phyloP scores from a whole-genome alignment of 2,113 vertebrate species.

The Oreotragus oreotragus region DNA sequence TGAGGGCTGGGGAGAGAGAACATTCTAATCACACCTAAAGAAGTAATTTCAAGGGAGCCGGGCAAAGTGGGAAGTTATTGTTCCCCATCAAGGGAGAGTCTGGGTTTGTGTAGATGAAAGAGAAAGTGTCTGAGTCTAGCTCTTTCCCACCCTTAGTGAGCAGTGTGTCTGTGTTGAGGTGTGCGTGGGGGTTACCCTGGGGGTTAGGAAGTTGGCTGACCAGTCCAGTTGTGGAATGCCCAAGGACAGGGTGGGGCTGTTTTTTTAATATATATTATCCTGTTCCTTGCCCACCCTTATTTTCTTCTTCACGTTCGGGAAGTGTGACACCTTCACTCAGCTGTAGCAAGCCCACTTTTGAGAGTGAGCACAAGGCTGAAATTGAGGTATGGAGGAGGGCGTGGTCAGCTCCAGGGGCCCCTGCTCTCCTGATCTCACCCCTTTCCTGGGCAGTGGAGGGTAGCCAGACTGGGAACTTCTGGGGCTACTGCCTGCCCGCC shows the following conservation, averaged over 20 bases:
- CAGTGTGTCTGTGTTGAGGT: background rate
- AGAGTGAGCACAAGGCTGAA: background rate
- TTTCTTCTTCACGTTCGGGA: background rate
- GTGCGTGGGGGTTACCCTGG: accelerated
- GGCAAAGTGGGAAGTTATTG: background rate
- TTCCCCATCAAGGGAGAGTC: background rate
- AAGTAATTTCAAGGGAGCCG: background rate
- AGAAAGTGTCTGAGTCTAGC: background rate
- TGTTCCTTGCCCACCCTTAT: background rate
- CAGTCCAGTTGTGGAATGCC: background rate
- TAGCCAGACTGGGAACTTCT: background rate
- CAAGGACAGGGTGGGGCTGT: background rate
- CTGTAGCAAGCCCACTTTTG: background rate
- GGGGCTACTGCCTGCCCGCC: too few species aligned
- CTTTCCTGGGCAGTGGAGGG: background rate
- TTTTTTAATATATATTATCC: background rate
- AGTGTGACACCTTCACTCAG: background rate
- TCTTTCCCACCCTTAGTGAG: background rate
- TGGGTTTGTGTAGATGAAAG: background rate
- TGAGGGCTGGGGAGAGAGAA: background rate
- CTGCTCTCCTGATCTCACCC: background rate
- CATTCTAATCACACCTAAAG: background rate
- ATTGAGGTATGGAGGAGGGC: accelerated
- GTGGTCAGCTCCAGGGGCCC: background rate
- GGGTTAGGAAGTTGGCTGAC: background rate